A percentile compares a stretch with the other conserved stretches of the same genome.
These are phyloP conservation scores for Melanotaenia nigrans DNA, from an alignment of 2,797 vertebrate genomes.

Conservation along the genomic window DNA sequence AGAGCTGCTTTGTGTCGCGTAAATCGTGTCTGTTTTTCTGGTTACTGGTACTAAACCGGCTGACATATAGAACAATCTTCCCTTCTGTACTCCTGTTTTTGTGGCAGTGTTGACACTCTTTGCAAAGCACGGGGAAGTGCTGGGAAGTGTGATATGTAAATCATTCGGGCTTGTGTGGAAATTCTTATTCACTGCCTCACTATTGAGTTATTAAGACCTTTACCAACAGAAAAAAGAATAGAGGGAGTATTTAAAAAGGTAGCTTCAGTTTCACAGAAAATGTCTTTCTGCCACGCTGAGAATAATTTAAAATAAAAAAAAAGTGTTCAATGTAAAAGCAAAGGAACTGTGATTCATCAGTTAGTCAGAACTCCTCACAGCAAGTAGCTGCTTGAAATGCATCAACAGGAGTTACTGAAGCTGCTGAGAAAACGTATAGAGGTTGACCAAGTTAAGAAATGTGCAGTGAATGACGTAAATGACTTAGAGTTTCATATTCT, in stretches of 20 bases:
- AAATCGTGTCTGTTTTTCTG: constrained; percentile 10
- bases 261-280: background rate
- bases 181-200: constrained; percentile 1
- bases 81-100: background rate
- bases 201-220: constrained; percentile 17
- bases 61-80: constrained; percentile 3
- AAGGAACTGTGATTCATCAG: constrained; percentile 35
- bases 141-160: background rate
- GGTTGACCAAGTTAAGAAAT: background rate
- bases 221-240: constrained; percentile 3
- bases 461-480: background rate
- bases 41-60: background rate
- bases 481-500: background rate
- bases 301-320: constrained; percentile 38
- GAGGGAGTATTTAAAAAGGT: constrained; percentile 19
- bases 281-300: constrained; percentile 25
- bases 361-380: constrained; percentile 19
- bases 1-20: constrained; percentile 15
- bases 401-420: constrained; percentile 5
- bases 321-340: constrained; percentile 45
- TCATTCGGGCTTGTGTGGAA: constrained; percentile 4
- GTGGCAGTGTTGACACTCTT: constrained; percentile 1
- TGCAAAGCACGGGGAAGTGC: background rate
- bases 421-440: constrained; percentile 10
- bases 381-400: constrained; percentile 31